Evolutionary conservation across 2,888 invertebrate genomes (phyloP), one percentile per base, ranked within the genome.

Genomic region (Heliconius hortense): DNA sequence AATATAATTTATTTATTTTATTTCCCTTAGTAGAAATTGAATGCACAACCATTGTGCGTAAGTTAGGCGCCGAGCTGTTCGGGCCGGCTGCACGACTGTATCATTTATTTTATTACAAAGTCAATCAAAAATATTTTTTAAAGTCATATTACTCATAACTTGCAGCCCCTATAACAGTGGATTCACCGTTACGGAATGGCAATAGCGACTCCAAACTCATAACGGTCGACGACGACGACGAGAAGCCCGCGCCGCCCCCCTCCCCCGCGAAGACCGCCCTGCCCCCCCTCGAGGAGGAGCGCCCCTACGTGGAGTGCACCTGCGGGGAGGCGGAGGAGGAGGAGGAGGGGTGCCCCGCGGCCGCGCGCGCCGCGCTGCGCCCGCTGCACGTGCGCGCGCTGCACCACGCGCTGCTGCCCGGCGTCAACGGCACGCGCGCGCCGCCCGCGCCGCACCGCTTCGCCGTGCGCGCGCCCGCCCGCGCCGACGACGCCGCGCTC

Each of bases 381-480:
- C 95, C 87, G 88, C 89, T 82, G 81, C 94, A 89, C 84, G 94
- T 96, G 75, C 89, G 91, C 77, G 91, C 94, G 75, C 88, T 95
- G 75, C 95, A 95, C 85, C 89, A 95, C 85, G 90, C 88, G 62
- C 90, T 86, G 79, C 88, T 95, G 80, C 93, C 95, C 71, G 95
- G 95, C 78, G 89, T 96, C 70, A 96, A 96, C 86, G 96, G 95
- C 80, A 95, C 95, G 77, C 91, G 94, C 28, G 93, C 93, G 3
- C 92, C 91, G 0, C 80, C 89, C 28, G 81, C 85, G 69, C 91
- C 90, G 43, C 91, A 90, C 83, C 85, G 82, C 79, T 89, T 86
- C 89, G 89, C 89, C 85, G 95, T 90, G n/a, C 84, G 93, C 2
- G 82, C 85, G 5, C 87, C 89, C 18, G 80, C 80, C 21, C 82